Conservation (phyloP, 2,888 invertebrate genomes). For the Drepana falcataria region DNA sequence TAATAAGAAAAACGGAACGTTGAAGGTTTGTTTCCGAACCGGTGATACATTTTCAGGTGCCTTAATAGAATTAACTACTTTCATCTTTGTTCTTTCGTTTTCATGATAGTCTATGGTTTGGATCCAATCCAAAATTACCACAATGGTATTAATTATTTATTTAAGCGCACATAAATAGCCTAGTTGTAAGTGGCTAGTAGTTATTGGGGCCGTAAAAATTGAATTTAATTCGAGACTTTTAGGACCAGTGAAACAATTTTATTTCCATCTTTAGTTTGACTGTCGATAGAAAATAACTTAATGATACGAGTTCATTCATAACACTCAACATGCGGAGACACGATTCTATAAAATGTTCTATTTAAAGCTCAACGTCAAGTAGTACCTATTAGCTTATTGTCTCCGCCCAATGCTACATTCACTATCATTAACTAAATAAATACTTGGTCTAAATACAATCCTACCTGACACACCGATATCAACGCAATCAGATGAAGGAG, state of each 20-base stretch:
- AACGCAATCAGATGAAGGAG: constrained; percentile 11
- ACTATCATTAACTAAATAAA: constrained; percentile 54
- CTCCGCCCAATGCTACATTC: constrained; percentile 27
- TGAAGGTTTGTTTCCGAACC: too few relatives aligned
- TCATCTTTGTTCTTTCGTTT: too few relatives aligned
- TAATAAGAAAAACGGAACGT: too few relatives aligned
- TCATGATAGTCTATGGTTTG: neutral
- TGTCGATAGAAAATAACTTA: constrained; percentile 37
- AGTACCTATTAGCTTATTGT: constrained; percentile 20
- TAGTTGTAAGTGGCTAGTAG: constrained; percentile 14
- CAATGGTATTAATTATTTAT: neutral
- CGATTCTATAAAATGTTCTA: constrained; percentile 13
- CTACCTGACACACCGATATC: constrained; percentile 42
- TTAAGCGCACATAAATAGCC: constrained; percentile 2
- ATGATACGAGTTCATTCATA: constrained; percentile 14
- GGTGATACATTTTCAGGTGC: too few relatives aligned
- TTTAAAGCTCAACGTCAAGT: constrained; percentile 37
- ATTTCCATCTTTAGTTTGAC: constrained; percentile 51
- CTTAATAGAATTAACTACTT: too few relatives aligned
- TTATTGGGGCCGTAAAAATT: constrained; percentile 20
- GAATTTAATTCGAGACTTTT: constrained; percentile 29
- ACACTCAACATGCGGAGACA: constrained; percentile 28
- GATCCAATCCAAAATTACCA: neutral
- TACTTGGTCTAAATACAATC: constrained; percentile 59
- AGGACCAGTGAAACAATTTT: constrained; percentile 9